Evolutionary conservation across 2,797 vertebrate species (phyloP), one percentile per base, ranked within the genome.

Genomic region (Pelodytes ibericus): DNA sequence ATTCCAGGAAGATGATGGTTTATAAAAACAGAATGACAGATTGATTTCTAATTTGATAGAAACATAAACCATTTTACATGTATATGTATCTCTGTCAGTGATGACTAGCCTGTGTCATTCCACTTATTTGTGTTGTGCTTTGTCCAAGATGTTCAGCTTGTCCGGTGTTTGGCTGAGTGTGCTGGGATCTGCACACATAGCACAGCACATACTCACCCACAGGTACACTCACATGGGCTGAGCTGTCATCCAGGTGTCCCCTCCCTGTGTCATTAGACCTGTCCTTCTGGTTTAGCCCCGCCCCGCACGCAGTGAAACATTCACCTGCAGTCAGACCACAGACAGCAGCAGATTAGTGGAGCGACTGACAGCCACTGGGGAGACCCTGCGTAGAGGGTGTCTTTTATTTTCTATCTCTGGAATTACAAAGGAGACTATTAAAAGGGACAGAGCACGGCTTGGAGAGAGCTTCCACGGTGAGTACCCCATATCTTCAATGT

Each of bases 241-340:
- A 39, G 53, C 56, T 59, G 73, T 11, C 30, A 30, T 57, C 20
- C 74, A 51, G 72, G 68, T 68, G 68, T 44, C 56, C 56, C 72
- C 74, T 60, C 67, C 72, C 67, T 51, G 78, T 18, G 24, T 60
- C 72, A 39, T 70, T 71, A 60, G 78, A 75, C 78, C 60, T 64
- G 72, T 75, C 72, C 72, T 74, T 74, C 71, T 75, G 77, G 77
- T 79, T 79, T 79, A 53, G n/a, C 77, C 61, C 77, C 77, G 27
- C 77, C 77, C 56, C 44, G 31, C 41, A 10, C 72, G 20, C 30
- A 27, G 41, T 71, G 26, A 63, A 69, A 67, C 71, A 47, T 70
- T 66, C 66, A 75, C 72, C 78, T 75, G 78, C 56, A 56, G 20
- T 24, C 51, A 64, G 59, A 64, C 3, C 66, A 66, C 22, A 29